Evolutionary conservation across 2,888 invertebrate species (phyloP), one percentile per base, ranked within the genome.

Genomic region (Amblyjoppa fuscipennis): DNA sequence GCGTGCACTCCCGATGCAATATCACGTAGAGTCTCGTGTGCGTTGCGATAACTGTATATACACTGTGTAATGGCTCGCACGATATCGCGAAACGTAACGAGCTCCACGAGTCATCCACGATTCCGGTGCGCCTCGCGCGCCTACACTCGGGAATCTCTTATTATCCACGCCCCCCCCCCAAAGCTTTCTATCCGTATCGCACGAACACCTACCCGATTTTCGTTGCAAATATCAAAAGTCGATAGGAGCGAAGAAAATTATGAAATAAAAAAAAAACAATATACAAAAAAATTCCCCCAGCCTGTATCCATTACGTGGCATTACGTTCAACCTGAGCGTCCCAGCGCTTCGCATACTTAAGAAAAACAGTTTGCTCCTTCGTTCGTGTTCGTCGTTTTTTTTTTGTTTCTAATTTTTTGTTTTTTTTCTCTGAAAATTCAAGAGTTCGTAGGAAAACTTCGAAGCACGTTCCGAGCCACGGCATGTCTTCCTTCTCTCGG

Each of bases 371-470:
- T 79, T 66, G 28, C 56, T 64, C 53, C 6, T 68, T 34, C 34
- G 25, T 31, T 51, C 16, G 7, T 20, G 28, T 59, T 25, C 51
- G 11, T 51, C 41, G 45, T 59, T 75, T 51, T 68, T 53, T 49
- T 68, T 53, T 49, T 45, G n/a, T 51, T 28, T 41, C 34, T 34
- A 13, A 9, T 20, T n/a, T 51, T 81, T 56, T 81, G 25, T 66
- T 74, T 53, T 66, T 76, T 76, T 90, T 90, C 88, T 81, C 85
- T 86, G 84, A 91, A 92, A 92, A 90, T 90, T 90, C 88, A 84
- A 87, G 87, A 88, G 89, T 88, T 89, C 87, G 87, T 87, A 89
- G 90, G 89, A 91, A 90, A 90, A 91, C 88, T 90, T 89, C 70
- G 88, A 88, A 88, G 87, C 88, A 88, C 89, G 88, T 88, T 85